Evolutionary conservation across 2,888 invertebrate species (phyloP), one percentile per base, ranked within the genome.

Genomic region (Caenorhabditis macrosperma): DNA sequence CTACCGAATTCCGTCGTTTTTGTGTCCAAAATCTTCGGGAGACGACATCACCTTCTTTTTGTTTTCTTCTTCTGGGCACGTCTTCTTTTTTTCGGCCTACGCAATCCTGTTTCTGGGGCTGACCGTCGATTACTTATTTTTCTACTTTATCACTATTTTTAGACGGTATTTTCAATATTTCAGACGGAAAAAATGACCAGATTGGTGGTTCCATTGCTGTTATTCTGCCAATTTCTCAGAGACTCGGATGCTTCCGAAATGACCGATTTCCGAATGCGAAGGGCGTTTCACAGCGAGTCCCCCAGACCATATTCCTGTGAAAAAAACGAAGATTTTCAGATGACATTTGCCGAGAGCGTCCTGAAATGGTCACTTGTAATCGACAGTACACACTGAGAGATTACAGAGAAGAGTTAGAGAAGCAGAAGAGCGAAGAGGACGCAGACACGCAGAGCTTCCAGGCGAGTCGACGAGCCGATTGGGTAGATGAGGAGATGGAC

Each of bases 401-500:
- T 30, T 74, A 59, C 46, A 41, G 68, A 50, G 57, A 74, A 5
- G 72, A 72, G 28, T 2, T 55, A 22, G 75, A 61, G 28, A 75
- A 67, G 35, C 54, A 68, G 44, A 35, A 61, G 22, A 35, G 22
- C 7, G 60, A 35, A 3, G 67, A 60, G n/a, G 22, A 24, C 12
- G 0, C 60, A 2, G 52, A 52, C 30, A 46, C 20, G 12, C 17
- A 52, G 26, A 48, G 38, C 20, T 76, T 63, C 57, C 22, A 78
- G 66, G 59, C 52, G 4, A 78, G 64, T 26, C 67, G 74, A 1
- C 74, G 74, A 48, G 50, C 68, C 5, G 79, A 79, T 64, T 79
- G 79, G 79, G 74, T 68, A 4, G 74, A 79, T 50, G 68, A 68
- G 20, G 79, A 79, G 30, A 55, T 67, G 5, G 81, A 81, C 10